These are phyloP conservation scores for Cossypha polioptera DNA, from an alignment of 2,797 vertebrate species.

Conservation along the genomic window DNA sequence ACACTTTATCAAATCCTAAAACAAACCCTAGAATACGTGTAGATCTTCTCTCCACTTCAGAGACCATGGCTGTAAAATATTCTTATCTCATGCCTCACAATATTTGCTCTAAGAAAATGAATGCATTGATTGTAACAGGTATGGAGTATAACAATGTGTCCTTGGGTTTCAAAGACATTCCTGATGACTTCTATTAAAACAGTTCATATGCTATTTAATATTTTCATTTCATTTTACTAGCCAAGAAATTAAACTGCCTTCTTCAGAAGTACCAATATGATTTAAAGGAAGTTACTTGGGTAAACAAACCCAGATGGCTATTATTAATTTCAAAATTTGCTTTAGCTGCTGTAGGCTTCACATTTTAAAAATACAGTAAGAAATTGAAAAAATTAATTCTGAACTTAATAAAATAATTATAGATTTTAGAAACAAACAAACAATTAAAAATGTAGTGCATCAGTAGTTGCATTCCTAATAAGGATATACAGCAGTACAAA, in stretches of 20 bases:
- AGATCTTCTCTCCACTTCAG: neutral
- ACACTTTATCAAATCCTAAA: neutral
- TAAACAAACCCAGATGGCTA: neutral
- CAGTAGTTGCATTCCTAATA: neutral
- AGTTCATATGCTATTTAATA: neutral
- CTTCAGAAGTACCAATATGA: slow-evolving; percentile 24
- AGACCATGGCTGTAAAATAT: neutral
- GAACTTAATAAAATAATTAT: neutral
- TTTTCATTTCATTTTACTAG: neutral
- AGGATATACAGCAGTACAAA: neutral
- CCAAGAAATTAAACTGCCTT: slow-evolving; percentile 22
- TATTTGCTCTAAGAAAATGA: slow-evolving; percentile 27
- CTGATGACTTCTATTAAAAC: neutral
- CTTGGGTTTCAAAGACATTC: slow-evolving; percentile 17
- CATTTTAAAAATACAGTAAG: neutral
- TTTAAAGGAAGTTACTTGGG: neutral
- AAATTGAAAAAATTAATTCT: neutral
- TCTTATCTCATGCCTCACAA: neutral
- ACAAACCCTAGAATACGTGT: neutral
- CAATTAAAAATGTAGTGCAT: neutral
- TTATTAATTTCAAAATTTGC: neutral
- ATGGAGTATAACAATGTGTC: neutral
- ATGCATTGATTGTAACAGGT: neutral
- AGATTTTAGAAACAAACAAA: neutral
- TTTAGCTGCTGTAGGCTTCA: neutral